phyloP scores from a whole-genome alignment of 2,888 invertebrate species.

The Noctua janthina region DNA sequence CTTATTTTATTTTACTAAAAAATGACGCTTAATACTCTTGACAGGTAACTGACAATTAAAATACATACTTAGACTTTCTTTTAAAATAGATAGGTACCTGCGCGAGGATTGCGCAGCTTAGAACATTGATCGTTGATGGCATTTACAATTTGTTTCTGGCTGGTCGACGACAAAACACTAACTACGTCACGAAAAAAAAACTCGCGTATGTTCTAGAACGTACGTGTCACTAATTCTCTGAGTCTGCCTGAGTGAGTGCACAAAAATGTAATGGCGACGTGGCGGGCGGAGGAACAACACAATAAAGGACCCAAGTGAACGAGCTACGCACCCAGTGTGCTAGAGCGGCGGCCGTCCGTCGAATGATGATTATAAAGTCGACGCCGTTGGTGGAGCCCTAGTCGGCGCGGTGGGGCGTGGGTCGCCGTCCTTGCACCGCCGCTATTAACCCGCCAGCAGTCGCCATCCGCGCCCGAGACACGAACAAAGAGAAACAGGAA shows the following conservation, averaged over 20 bases:
- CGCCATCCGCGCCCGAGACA: conserved; percentile 78
- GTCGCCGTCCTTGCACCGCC: conserved; percentile 73
- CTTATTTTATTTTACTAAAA: neutral
- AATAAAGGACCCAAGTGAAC: conserved; percentile 38
- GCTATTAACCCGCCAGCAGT: conserved; percentile 72
- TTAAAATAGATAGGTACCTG: conserved; percentile 20
- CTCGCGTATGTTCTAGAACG: conserved; percentile 60
- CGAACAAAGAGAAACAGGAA: conserved; percentile 70
- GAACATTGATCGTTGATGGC: conserved; percentile 27
- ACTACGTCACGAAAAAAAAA: conserved; percentile 63
- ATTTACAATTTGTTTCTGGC: conserved; percentile 42
- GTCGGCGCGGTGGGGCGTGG: conserved; percentile 77
- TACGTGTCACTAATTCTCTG: conserved; percentile 47
- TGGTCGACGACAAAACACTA: conserved; percentile 69
- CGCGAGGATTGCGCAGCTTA: conserved; percentile 58
- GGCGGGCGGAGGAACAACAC: conserved; percentile 40
- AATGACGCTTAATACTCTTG: conserved; percentile 30
- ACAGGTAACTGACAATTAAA: conserved; percentile 35
- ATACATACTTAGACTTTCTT: conserved; percentile 12
- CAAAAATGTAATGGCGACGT: conserved; percentile 54
- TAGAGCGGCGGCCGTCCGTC: conserved; percentile 67
- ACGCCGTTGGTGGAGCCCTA: conserved; percentile 69
- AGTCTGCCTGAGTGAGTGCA: conserved; percentile 31
- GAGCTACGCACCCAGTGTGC: conserved; percentile 49
- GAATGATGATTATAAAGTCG: conserved; percentile 71